A percentile compares a stretch with the other conserved stretches of the same genome.
These are phyloP conservation scores for Ernsta delagoae DNA, from an alignment of 2,888 invertebrate species.

Conservation along the genomic window DNA sequence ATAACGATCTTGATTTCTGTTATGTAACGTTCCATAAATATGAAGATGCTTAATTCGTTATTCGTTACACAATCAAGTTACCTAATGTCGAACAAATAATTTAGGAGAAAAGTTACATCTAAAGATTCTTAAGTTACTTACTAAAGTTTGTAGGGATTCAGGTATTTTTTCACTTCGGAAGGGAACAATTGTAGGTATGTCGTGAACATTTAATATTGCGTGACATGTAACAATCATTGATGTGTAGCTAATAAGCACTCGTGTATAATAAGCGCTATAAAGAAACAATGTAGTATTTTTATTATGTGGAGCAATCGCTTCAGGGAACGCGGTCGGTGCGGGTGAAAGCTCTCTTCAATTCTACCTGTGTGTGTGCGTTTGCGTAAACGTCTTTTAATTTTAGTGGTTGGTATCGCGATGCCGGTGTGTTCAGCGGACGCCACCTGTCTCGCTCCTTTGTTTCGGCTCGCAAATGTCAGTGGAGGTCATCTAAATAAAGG, in stretches of 20 bases:
- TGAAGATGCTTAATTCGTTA: background rate
- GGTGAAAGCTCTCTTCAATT: conserved; percentile 75
- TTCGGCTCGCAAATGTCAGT: conserved; percentile 80
- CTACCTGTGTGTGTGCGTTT: conserved; percentile 46
- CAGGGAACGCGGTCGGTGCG: conserved; percentile 50
- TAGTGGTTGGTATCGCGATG: conserved; percentile 57
- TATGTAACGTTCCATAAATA: background rate
- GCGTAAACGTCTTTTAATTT: conserved; percentile 69
- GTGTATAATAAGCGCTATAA: conserved; percentile 57
- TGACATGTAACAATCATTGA: conserved; percentile 56
- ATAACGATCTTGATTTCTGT: background rate
- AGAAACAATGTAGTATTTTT: conserved; percentile 50
- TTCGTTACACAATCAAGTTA: background rate
- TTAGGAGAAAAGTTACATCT: background rate
- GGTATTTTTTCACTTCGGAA: background rate
- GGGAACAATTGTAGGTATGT: background rate
- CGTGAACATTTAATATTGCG: conserved; percentile 52
- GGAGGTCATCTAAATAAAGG: conserved; percentile 83
- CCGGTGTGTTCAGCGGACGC: conserved; percentile 65
- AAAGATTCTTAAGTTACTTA: too few species aligned
- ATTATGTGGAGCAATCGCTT: conserved; percentile 61
- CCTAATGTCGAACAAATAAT: background rate
- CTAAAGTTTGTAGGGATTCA: conserved; percentile 3
- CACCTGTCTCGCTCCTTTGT: conserved; percentile 82
- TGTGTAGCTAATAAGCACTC: conserved; percentile 13